These are phyloP conservation scores for Glandiceps talaboti DNA, from an alignment of 53 echinoderm and acorn worm species.

Conservation along the genomic window DNA sequence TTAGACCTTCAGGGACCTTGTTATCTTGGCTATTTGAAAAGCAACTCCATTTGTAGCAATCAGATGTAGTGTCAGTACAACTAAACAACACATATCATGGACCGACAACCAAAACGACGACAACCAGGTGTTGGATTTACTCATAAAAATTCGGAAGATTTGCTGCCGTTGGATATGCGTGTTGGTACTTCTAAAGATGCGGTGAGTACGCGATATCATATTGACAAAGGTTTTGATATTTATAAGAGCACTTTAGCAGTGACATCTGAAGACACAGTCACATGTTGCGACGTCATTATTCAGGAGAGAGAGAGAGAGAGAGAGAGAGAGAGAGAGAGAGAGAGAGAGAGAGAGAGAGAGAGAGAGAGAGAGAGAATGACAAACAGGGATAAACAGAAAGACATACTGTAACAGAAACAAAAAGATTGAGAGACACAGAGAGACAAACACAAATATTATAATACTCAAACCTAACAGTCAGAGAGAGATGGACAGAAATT, in stretches of 20 bases:
- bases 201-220: slow-evolving; percentile 20
- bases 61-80: too few relatives aligned
- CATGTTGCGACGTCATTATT: too few relatives aligned
- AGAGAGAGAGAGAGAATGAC: neutral
- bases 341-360: neutral
- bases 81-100: too few relatives aligned
- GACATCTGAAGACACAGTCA: neutral
- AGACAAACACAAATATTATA: neutral
- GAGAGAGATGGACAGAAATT: too few relatives aligned
- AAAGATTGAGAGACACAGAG: neutral
- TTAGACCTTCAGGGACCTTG: too few relatives aligned
- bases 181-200: slow-evolving; percentile 74
- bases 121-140: neutral
- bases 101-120: neutral
- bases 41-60: too few relatives aligned
- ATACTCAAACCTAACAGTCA: too few relatives aligned
- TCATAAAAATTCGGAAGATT: slow-evolving; percentile 59
- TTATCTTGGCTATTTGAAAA: too few relatives aligned
- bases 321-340: neutral
- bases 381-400: neutral
- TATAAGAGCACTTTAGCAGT: neutral
- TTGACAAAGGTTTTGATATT: neutral
- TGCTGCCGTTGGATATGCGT: slow-evolving; percentile 76
- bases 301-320: slow-evolving; percentile 1
- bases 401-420: neutral